A percentile compares a stretch with the other conserved stretches of the same genome.
phyloP scores from a whole-genome alignment of 2,113 vertebrate species.

The Aspidoscelis tigris region DNA sequence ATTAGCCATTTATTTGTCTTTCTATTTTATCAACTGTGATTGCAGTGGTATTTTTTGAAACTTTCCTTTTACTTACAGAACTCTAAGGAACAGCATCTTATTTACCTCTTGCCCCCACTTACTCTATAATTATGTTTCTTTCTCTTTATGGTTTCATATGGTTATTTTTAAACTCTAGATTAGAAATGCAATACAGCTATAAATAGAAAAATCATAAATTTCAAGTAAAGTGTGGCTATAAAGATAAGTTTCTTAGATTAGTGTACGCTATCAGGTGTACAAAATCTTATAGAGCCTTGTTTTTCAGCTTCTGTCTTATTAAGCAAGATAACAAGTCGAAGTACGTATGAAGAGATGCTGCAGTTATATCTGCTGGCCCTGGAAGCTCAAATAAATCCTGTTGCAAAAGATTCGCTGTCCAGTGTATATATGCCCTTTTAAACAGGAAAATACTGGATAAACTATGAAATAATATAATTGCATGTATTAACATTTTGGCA shows the following conservation, averaged over 20 bases:
- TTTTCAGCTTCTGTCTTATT: not conserved
- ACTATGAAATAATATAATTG: not conserved
- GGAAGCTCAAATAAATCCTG: not conserved
- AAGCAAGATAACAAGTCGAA: not conserved
- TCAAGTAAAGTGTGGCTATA: too few relatives aligned
- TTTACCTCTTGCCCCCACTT: not conserved
- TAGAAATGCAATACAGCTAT: too few relatives aligned
- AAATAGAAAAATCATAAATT: too few relatives aligned
- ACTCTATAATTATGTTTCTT: not conserved
- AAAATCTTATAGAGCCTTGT: not conserved
- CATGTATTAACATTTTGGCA: not conserved
- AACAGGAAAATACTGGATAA: not conserved
- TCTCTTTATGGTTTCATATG: not conserved
- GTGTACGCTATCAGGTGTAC: not conserved
- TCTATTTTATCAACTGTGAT: not conserved
- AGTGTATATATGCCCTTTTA: not conserved
- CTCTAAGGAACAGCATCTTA: not conserved
- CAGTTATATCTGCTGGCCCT: not conserved
- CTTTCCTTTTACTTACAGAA: too few relatives aligned
- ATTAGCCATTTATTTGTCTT: not conserved
- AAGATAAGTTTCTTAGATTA: not conserved
- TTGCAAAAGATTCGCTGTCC: not conserved
- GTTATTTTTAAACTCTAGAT: too few relatives aligned
- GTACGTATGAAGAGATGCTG: not conserved
- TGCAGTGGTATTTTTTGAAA: too few relatives aligned